A percentile compares a stretch with the other conserved stretches of the same genome.
Conservation (phyloP, 2,888 invertebrate genomes). For the Scaptodrosophila latifasciaeformis region DNA sequence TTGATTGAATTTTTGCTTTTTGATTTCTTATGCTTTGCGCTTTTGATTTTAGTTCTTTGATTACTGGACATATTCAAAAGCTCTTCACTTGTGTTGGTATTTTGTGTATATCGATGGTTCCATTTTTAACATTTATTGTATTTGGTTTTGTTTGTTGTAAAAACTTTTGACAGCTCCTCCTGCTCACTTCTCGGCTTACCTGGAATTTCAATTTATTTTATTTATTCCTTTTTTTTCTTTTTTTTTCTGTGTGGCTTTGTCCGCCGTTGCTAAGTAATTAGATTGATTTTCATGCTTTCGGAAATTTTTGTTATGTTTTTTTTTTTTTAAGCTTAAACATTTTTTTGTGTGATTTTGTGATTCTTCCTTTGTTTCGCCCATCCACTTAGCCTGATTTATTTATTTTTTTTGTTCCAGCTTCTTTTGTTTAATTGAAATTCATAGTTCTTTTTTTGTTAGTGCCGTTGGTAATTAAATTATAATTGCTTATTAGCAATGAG, state of each 20-base stretch:
- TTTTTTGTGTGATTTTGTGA: constrained; percentile 5
- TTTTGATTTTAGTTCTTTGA: constrained; percentile 47
- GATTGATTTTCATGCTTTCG: constrained; percentile 60
- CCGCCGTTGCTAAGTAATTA: constrained; percentile 62
- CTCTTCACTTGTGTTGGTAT: no score
- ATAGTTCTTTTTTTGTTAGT: constrained; percentile 18
- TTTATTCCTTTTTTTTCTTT: no score
- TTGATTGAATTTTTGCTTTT: constrained; percentile 5
- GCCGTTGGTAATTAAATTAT: constrained; percentile 44
- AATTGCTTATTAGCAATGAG: constrained; percentile 38
- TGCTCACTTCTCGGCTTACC: neutral
- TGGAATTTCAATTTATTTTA: no score
- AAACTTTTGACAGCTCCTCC: constrained; percentile 36
- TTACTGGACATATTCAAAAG: constrained; percentile 47
- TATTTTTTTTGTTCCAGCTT: constrained; percentile 15
- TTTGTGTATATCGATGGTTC: no score
- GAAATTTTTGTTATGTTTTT: constrained; percentile 23
- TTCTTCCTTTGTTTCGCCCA: constrained; percentile 4
- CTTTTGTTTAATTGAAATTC: constrained; percentile 33
- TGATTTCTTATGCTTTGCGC: constrained; percentile 11
- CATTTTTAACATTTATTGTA: constrained; percentile 5
- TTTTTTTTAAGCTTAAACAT: constrained; percentile 3
- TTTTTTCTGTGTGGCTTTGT: constrained; percentile 34
- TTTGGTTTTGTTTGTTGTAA: constrained; percentile 56
- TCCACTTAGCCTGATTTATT: neutral